phyloP scores from a whole-genome alignment of 35 echinoderm and acorn worm species.

The Patiria miniata region DNA sequence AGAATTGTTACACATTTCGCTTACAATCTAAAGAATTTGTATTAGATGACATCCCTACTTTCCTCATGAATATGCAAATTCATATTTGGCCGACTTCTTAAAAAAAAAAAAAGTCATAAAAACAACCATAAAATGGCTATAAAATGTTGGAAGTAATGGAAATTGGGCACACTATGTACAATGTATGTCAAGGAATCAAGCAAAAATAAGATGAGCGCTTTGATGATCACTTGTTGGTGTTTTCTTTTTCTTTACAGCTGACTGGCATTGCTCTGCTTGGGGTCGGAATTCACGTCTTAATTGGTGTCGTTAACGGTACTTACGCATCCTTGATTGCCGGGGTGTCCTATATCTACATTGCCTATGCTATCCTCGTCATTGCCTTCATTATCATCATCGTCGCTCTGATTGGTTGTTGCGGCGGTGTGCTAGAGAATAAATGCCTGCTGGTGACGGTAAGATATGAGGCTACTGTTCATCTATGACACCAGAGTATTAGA shows the following conservation, averaged over 20 bases:
- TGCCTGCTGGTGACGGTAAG: slow-evolving; percentile 66
- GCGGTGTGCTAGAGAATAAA: slow-evolving; percentile 46
- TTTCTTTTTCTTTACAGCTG: slow-evolving; percentile 1
- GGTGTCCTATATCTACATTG: slow-evolving; percentile 63
- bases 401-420: slow-evolving; percentile 57
- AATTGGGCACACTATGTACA: too few relatives aligned
- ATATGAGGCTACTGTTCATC: slow-evolving; percentile 21
- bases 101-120: too few relatives aligned
- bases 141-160: too few relatives aligned
- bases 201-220: too few relatives aligned
- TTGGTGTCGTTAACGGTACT: slow-evolving; percentile 49
- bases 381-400: slow-evolving; percentile 61
- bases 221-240: not conserved
- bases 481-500: too few relatives aligned
- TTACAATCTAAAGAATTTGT: too few relatives aligned
- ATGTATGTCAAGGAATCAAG: too few relatives aligned
- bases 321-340: slow-evolving; percentile 50
- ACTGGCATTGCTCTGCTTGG: slow-evolving; percentile 42
- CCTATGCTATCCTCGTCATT: slow-evolving; percentile 56
- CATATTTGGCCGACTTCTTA: too few relatives aligned
- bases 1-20: too few relatives aligned
- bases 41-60: too few relatives aligned
- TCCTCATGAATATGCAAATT: too few relatives aligned
- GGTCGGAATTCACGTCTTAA: slow-evolving; percentile 46
- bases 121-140: too few relatives aligned